Evolutionary conservation across 2,888 invertebrate species (phyloP).

Genomic region (Chloroclystis v-ata): DNA sequence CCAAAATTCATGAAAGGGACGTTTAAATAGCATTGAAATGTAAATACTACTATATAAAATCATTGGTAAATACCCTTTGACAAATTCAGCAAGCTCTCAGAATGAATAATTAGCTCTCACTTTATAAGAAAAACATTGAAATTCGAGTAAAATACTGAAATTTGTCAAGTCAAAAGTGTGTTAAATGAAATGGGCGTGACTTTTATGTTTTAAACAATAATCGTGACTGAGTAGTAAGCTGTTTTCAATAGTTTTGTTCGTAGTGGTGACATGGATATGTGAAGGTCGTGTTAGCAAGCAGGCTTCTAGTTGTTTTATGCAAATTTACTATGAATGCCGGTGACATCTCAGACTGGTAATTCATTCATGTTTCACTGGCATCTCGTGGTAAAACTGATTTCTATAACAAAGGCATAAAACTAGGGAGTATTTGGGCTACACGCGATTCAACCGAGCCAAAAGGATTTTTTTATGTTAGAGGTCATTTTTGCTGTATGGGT

Average conservation of each 20-base stretch:
- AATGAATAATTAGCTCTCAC: not conserved
- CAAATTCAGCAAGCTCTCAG: conserved; percentile 14
- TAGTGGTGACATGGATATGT: not conserved
- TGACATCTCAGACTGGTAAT: not conserved
- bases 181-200: too few species aligned
- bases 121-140: conserved; percentile 1
- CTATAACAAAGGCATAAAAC: not conserved
- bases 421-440: not conserved
- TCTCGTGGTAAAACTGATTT: not conserved
- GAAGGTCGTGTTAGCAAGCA: conserved; percentile 1
- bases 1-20: conserved; percentile 13
- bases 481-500: too few species aligned
- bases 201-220: too few species aligned
- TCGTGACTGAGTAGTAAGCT: too few species aligned
- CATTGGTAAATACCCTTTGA: conserved; percentile 21
- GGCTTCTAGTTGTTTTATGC: not conserved
- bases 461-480: too few species aligned
- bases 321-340: not conserved
- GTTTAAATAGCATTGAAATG: conserved; percentile 17
- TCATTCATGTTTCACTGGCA: not conserved
- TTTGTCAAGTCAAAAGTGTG: too few species aligned
- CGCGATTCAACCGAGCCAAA: too few species aligned
- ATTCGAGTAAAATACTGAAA: too few species aligned
- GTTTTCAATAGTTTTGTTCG: conserved; percentile 1
- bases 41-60: too few species aligned